phyloP scores from a whole-genome alignment of 1,140 invertebrate species.

The Kradibia gibbosae region DNA sequence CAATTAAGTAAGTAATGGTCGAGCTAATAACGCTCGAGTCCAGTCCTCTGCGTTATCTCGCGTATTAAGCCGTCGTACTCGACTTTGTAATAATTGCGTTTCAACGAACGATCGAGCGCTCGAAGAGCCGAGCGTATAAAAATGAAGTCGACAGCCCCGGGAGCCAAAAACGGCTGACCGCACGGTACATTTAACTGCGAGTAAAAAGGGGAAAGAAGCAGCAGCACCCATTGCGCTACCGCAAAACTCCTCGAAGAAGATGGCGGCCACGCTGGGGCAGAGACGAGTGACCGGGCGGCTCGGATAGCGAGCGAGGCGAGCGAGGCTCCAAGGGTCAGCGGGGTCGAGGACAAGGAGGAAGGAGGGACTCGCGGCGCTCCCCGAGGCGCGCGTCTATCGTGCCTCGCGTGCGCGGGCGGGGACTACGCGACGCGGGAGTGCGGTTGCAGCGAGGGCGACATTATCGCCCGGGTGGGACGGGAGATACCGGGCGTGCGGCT shows the following conservation, averaged over 20 bases:
- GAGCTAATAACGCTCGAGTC: neutral
- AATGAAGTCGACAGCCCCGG: neutral
- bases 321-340: too few species aligned
- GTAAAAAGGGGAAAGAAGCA: neutral
- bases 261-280: neutral
- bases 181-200: too few species aligned
- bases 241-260: conserved; percentile 24
- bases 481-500: conserved; percentile 19
- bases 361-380: conserved; percentile 7
- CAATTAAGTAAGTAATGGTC: conserved; percentile 7
- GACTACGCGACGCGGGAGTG: conserved; percentile 45
- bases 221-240: conserved; percentile 17
- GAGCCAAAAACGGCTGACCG: conserved; percentile 2
- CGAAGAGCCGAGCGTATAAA: neutral
- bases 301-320: neutral
- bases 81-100: conserved; percentile 5
- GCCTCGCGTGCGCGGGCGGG: conserved; percentile 49
- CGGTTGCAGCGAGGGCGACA: conserved; percentile 59
- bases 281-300: too few species aligned
- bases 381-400: conserved; percentile 28
- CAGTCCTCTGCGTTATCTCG: neutral
- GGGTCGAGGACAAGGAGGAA: too few species aligned
- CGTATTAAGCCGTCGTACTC: neutral
- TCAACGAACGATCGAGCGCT: neutral
- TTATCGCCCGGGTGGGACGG: conserved; percentile 56